These are phyloP conservation scores for Peromyscus californicus DNA, from an alignment of 2,113 vertebrate genomes.

Conservation along the genomic window DNA sequence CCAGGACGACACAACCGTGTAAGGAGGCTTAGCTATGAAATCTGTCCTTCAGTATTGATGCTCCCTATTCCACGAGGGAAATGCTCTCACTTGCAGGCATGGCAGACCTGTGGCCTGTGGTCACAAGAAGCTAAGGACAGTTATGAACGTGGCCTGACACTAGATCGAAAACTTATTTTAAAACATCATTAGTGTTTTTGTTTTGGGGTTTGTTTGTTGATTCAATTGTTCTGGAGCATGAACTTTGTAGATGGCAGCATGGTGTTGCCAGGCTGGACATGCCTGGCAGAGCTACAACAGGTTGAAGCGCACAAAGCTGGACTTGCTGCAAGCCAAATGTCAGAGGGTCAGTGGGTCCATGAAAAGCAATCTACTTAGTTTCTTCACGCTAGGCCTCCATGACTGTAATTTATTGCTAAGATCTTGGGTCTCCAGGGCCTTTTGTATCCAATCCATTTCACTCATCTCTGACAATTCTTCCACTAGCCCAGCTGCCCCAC, in stretches of 20 bases:
- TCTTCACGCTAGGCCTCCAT: background rate
- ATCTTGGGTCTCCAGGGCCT: background rate
- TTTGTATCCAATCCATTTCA: background rate
- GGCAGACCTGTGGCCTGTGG: background rate
- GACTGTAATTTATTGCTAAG: background rate
- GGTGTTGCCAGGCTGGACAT: too few species aligned
- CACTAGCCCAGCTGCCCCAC: background rate
- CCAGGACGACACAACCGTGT: background rate
- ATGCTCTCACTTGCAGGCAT: background rate
- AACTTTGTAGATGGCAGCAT: background rate
- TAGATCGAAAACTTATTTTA: background rate
- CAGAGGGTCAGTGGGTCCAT: background rate
- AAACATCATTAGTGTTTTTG: background rate
- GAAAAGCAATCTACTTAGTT: background rate
- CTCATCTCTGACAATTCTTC: background rate
- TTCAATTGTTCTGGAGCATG: background rate
- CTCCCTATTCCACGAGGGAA: background rate
- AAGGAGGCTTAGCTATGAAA: background rate
- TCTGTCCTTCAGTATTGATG: background rate
- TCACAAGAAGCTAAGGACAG: background rate
- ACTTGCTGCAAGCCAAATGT: conserved; percentile 5
- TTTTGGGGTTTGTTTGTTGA: background rate
- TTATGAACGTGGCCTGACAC: background rate
- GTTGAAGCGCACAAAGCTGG: background rate
- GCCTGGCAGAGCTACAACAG: background rate